Evolutionary conservation across 2,797 vertebrate species (phyloP).

Genomic region (Clarias pachynema): DNA sequence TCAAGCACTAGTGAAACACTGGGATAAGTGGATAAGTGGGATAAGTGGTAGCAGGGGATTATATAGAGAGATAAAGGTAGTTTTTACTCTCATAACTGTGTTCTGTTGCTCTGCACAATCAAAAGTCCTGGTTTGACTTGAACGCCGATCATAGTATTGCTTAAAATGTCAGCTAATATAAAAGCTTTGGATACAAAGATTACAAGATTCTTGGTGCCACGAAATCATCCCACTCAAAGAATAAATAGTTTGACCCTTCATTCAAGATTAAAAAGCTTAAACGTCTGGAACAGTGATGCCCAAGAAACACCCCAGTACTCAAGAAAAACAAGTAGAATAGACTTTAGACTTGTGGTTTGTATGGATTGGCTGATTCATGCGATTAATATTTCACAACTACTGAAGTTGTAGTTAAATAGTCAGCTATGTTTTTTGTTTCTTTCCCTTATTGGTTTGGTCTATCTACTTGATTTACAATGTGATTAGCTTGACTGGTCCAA

Average conservation of each 20-base stretch:
- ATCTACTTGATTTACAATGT: background rate
- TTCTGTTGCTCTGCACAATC: too few species aligned
- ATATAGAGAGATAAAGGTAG: too few species aligned
- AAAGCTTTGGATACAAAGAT: background rate
- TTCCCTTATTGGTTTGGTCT: background rate
- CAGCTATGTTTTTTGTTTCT: background rate
- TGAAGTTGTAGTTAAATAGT: constrained; percentile 7
- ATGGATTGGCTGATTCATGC: constrained; percentile 5
- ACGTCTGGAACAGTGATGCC: background rate
- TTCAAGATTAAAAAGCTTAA: background rate
- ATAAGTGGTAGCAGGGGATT: too few species aligned
- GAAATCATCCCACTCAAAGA: background rate
- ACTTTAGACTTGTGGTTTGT: background rate
- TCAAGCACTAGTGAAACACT: too few species aligned
- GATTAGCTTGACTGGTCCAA: background rate
- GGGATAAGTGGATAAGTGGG: too few species aligned
- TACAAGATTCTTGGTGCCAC: background rate
- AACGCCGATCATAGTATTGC: too few species aligned
- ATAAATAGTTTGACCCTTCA: background rate
- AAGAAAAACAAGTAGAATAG: constrained; percentile 2
- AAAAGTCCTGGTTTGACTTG: too few species aligned
- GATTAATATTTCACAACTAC: constrained; percentile 13
- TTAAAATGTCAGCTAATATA: constrained; percentile 7
- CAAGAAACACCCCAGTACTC: background rate
- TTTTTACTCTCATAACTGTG: too few species aligned